Percentiles rank a stretch among this genome's conserved stretches.
Conservation (phyloP, 2,113 vertebrate genomes). For the Atherinomorus stipes region DNA sequence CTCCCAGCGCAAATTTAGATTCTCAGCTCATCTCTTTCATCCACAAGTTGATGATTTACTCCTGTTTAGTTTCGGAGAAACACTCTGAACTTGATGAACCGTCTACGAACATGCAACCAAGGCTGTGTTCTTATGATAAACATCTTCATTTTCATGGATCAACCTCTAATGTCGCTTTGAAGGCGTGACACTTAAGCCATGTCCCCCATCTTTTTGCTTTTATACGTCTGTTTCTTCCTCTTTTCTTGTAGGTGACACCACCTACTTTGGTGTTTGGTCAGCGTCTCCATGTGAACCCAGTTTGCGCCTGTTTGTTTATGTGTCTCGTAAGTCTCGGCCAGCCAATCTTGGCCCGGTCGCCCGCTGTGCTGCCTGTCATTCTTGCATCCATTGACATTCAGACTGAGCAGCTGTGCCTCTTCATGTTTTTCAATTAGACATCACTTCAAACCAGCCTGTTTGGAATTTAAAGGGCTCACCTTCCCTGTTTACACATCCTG, state of each 20-base stretch:
- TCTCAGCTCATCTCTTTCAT: conserved; percentile 19
- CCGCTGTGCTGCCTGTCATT: conserved; percentile 74
- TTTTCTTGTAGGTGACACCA: conserved; percentile 22
- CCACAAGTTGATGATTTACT: conserved; percentile 21
- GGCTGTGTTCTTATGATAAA: conserved; percentile 39
- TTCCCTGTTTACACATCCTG: conserved; percentile 61
- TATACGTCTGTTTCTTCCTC: conserved; percentile 38
- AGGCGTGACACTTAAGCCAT: conserved; percentile 22
- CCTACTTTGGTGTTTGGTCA: conserved; percentile 46
- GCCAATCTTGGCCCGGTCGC: conserved; percentile 56
- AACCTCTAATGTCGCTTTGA: conserved; percentile 35
- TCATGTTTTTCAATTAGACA: conserved; percentile 81
- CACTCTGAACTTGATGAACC: conserved; percentile 27
- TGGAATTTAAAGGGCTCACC: conserved; percentile 75
- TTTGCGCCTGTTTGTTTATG: conserved; percentile 70
- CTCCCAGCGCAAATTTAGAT: conserved; percentile 8
- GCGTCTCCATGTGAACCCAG: conserved; percentile 46
- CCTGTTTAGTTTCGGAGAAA: conserved; percentile 27
- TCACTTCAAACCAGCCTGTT: conserved; percentile 67
- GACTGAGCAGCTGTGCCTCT: conserved; percentile 69
- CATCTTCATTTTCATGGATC: conserved; percentile 49
- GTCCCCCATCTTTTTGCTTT: conserved; percentile 26
- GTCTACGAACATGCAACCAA: conserved; percentile 23
- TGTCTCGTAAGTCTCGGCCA: conserved; percentile 72
- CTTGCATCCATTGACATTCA: conserved; percentile 78